Evolutionary conservation across 2,113 vertebrate genomes (phyloP), one percentile per base, ranked within the genome.

Genomic region (Phainopepla nitens): DNA sequence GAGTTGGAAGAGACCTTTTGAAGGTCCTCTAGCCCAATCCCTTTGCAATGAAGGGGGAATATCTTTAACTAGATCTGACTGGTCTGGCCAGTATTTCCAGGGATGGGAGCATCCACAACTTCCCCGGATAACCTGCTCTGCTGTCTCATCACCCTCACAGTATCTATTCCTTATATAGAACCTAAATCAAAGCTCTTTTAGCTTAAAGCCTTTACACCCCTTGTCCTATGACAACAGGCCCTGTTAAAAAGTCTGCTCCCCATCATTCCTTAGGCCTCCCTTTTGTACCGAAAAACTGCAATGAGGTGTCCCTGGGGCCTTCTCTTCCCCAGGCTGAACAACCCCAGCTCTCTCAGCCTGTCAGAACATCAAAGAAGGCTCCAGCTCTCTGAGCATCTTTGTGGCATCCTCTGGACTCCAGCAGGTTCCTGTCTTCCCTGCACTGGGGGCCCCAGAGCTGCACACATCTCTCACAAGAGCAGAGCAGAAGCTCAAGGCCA

Each of bases 231-330:
- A 28, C 64, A 87, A n/a, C 9, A 69, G 12, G 56, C 5, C 28
- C 15, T 61, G n/a, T 47, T 65, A 25, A 16, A 13, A 70, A 50
- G 21, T 13, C 22, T 19, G 35, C n/a, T 33, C 22, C 44, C 44
- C 31, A 13, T 23, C 0, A 0, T 7, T 80, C 35, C 36, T 64
- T 0, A 64, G 18, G 57, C 7, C 21, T 54, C 49, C 6, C 8
- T 35, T 31, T 25, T 9, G 11, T 18, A 31, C 49, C 35, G 42
- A 18, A 56, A 42, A 54, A 35, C 31, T 56, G 25, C 57, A 49
- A 4, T 12, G 36, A 49, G 17, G 35, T 19, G 49, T 35, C 35
- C 35, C 25, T 35, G 57, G 17, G 56, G 25, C 36, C 21, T 64
- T 8, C 49, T 60, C 33, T 11, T 51, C 36, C 41, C 23, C 49